phyloP scores from a whole-genome alignment of 2,113 vertebrate genomes.

The Ochotona princeps region DNA sequence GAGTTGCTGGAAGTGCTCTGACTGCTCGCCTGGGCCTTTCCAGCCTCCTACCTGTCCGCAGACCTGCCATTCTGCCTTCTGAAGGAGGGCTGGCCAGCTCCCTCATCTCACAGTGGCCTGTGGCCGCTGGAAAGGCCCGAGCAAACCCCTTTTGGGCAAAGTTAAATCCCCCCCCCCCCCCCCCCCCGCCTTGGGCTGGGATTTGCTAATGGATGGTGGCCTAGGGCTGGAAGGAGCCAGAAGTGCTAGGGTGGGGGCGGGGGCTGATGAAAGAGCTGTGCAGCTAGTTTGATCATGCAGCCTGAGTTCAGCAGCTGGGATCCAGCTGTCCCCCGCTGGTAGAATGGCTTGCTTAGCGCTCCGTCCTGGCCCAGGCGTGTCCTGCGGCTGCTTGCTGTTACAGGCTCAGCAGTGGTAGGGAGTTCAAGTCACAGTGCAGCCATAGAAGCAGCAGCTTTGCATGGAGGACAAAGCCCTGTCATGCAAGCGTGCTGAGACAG shows the following conservation, averaged over 20 bases:
- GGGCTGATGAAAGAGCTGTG: neutral
- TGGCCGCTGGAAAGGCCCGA: neutral
- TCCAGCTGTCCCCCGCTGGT: neutral
- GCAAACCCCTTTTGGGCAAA: neutral
- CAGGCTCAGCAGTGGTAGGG: neutral
- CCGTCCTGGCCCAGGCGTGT: neutral
- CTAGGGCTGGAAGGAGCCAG: too few relatives aligned
- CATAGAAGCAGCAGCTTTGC: fast-evolving
- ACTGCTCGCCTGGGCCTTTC: neutral
- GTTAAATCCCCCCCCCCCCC: neutral
- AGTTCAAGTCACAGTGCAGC: neutral
- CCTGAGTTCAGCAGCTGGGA: constrained; percentile 51
- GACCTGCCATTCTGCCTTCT: neutral
- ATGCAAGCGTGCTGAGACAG: neutral
- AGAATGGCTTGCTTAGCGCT: neutral
- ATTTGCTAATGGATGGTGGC: neutral
- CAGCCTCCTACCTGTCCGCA: neutral
- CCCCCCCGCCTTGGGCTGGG: neutral
- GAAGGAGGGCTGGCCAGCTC: neutral
- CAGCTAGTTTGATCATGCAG: constrained; percentile 20
- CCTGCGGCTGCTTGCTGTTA: neutral
- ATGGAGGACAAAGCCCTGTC: neutral
- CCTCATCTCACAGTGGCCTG: neutral
- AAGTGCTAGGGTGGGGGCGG: neutral
- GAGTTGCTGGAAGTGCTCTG: too few relatives aligned